A percentile compares a stretch with the other conserved stretches of the same genome.
Evolutionary conservation across 2,113 vertebrate species (phyloP).

Genomic region (Neogobius melanostomus): DNA sequence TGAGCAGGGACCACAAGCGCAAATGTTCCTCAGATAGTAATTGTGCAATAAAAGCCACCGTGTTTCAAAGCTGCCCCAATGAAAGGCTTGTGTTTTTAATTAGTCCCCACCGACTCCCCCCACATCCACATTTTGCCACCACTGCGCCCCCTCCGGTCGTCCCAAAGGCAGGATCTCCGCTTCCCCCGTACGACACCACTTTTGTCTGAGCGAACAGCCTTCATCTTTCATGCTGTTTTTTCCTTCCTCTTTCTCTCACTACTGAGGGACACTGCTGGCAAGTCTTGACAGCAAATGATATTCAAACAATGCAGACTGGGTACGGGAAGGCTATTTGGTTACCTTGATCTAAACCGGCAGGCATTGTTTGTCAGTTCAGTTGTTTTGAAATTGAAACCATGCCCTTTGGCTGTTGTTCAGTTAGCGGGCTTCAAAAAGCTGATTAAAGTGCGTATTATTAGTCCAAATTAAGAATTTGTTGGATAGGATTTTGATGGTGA

Average conservation of each 20-base stretch:
- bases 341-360: conserved; percentile 17
- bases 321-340: conserved; percentile 35
- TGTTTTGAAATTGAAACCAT: background rate
- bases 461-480: too few species aligned
- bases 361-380: conserved; percentile 4
- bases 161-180: conserved; percentile 54
- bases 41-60: conserved; percentile 43
- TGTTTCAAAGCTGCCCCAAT: conserved; percentile 35
- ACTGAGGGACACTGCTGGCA: conserved; percentile 12
- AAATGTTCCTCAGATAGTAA: conserved; percentile 34
- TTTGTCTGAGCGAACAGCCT: conserved; percentile 52
- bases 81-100: conserved; percentile 69
- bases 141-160: conserved; percentile 43
- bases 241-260: conserved; percentile 24
- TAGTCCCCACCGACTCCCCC: conserved; percentile 35
- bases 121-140: background rate
- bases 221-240: conserved; percentile 18
- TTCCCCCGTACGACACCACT: conserved; percentile 58
- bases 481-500: too few species aligned
- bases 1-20: conserved; percentile 21
- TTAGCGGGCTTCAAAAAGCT: background rate
- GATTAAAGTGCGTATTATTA: too few species aligned
- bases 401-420: background rate
- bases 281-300: conserved; percentile 30
- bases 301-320: conserved; percentile 23